Conservation (phyloP, 2,113 vertebrate genomes). For the Lates calcarifer region DNA sequence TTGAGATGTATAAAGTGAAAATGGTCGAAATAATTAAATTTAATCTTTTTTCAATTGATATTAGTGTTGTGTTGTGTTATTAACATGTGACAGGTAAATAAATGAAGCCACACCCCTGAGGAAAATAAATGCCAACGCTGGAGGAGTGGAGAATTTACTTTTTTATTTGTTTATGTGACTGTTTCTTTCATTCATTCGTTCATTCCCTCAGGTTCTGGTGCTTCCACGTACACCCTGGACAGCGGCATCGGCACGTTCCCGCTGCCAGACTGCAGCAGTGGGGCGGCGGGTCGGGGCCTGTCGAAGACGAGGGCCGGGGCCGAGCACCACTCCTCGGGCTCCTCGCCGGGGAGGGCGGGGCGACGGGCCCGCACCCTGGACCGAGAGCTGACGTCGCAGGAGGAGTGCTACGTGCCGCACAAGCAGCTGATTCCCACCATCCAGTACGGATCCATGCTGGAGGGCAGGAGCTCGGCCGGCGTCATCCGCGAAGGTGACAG, state of each 20-base stretch:
- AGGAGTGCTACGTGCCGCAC: conserved; percentile 85
- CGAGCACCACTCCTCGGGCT: conserved; percentile 83
- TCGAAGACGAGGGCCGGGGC: conserved; percentile 87
- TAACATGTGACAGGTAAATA: conserved; percentile 26
- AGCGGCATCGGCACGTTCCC: conserved; percentile 98
- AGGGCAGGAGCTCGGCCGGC: conserved; percentile 63
- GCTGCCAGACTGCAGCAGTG: conserved; percentile 90
- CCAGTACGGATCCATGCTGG: conserved; percentile 77
- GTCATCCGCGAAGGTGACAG: conserved; percentile 75
- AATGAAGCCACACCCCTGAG: conserved; percentile 5
- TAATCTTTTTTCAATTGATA: too few species aligned
- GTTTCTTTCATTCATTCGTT: conserved; percentile 38
- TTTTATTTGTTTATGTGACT: neutral
- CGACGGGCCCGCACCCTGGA: conserved; percentile 94
- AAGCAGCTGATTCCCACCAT: conserved; percentile 84
- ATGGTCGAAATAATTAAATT: too few species aligned
- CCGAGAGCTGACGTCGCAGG: conserved; percentile 88
- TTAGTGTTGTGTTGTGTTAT: too few species aligned
- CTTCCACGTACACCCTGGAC: conserved; percentile 94
- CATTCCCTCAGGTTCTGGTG: conserved; percentile 87
- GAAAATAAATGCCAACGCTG: neutral
- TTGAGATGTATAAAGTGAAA: too few species aligned
- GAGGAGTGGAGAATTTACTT: neutral
- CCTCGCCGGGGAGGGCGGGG: conserved; percentile 78
- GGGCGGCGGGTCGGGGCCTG: conserved; percentile 87